A percentile compares a stretch with the other conserved stretches of the same genome.
Evolutionary conservation across 2,888 invertebrate genomes (phyloP).

Genomic region (Homarus gammarus): DNA sequence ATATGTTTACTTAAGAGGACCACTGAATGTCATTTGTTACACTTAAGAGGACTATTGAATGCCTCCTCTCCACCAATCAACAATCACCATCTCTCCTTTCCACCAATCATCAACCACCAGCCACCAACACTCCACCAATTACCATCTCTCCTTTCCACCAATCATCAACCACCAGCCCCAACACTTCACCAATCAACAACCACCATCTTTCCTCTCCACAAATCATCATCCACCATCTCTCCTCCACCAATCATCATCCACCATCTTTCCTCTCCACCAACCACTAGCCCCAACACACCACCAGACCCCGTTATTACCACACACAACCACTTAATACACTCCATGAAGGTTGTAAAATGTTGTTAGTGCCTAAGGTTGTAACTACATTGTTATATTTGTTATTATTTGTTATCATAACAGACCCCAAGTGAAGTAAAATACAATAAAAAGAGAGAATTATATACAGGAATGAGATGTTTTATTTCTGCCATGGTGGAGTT

Average conservation of each 20-base stretch:
- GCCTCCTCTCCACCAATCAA: too few species aligned
- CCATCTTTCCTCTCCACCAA: neutral
- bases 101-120: neutral
- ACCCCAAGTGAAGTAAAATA: conserved; percentile 48
- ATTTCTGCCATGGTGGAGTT: too few species aligned
- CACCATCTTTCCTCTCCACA: neutral
- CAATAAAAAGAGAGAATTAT: conserved; percentile 14
- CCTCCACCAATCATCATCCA: neutral
- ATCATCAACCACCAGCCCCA: neutral
- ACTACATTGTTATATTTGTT: conserved; percentile 49
- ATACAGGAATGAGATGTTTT: too few species aligned
- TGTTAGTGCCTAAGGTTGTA: neutral
- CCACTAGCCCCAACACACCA: neutral
- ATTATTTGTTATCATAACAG: conserved; percentile 57
- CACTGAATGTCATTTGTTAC: too few species aligned
- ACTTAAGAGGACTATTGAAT: too few species aligned
- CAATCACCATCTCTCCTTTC: too few species aligned
- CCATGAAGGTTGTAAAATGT: neutral
- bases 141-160: neutral
- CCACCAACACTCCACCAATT: too few species aligned
- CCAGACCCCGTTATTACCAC: too few species aligned
- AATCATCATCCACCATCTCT: too few species aligned
- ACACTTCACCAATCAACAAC: too few species aligned
- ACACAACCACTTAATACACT: neutral
- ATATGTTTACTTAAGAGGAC: too few species aligned